These are phyloP conservation scores for Deroplatys truncata DNA, from an alignment of 2,888 invertebrate species.

Conservation along the genomic window DNA sequence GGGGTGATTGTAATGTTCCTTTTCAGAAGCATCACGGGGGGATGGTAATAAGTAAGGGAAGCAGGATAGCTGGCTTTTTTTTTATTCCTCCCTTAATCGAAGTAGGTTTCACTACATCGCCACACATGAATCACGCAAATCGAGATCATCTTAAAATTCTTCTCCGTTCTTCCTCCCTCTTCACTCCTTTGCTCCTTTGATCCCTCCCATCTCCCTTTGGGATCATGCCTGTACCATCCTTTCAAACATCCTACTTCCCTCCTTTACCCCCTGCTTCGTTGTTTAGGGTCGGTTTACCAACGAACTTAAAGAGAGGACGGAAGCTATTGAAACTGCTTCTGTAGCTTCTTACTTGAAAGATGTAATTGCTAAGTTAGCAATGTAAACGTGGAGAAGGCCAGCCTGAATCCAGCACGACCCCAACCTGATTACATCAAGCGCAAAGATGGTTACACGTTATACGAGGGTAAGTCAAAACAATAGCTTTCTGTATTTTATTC, in stretches of 20 bases:
- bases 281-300: slow-evolving; percentile 29
- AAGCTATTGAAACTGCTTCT: background rate
- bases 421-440: background rate
- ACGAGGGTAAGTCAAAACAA: too few species aligned
- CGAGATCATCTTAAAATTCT: slow-evolving; percentile 12
- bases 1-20: background rate
- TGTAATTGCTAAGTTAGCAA: background rate
- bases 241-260: background rate
- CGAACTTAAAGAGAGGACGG: slow-evolving; percentile 16
- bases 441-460: background rate
- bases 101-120: slow-evolving; percentile 8
- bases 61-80: background rate
- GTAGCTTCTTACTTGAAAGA: background rate
- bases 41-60: background rate
- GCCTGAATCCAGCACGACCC: too few species aligned
- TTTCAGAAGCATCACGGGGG: background rate
- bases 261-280: slow-evolving; percentile 14
- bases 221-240: background rate
- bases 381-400: background rate
- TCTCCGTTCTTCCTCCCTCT: background rate
- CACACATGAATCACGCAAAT: slow-evolving; percentile 15
- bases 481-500: too few species aligned
- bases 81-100: background rate
- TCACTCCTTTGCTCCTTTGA: background rate
- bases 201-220: background rate